phyloP scores from a whole-genome alignment of 1,140 invertebrate species.

The Platyura marginata region DNA sequence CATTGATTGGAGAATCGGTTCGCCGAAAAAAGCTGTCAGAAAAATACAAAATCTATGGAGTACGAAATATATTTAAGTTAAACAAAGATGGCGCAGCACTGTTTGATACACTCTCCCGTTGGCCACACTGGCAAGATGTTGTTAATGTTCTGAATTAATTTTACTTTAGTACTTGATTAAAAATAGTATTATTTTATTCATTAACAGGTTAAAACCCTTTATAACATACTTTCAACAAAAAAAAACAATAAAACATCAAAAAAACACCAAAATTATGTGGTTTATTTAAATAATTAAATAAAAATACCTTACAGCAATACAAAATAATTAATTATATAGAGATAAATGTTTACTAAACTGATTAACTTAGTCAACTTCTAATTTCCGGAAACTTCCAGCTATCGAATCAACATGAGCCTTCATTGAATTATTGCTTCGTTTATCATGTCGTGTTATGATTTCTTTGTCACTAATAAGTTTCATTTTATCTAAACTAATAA shows the following conservation, averaged over 20 bases:
- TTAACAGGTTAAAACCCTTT: too few species aligned
- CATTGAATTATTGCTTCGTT: conserved; percentile 16
- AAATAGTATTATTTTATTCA: neutral
- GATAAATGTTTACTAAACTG: neutral
- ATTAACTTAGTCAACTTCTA: conserved; percentile 52
- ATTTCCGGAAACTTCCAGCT: conserved; percentile 47
- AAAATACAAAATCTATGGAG: conserved; percentile 8
- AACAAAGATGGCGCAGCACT: conserved; percentile 6
- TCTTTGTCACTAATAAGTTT: conserved; percentile 32
- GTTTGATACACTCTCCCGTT: conserved; percentile 8
- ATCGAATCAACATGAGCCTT: conserved; percentile 26
- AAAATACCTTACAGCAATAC: too few species aligned
- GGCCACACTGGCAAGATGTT: conserved; percentile 7
- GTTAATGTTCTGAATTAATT: neutral
- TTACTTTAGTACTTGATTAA: neutral
- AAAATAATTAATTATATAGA: neutral
- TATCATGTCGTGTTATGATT: conserved; percentile 31
- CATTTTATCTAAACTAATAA: conserved; percentile 51
- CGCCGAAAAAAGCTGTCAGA: conserved; percentile 9
- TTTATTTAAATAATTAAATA: too few species aligned
- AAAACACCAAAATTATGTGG: too few species aligned
- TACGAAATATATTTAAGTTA: conserved; percentile 6
- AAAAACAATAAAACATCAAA: too few species aligned
- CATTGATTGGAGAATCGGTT: conserved; percentile 14
- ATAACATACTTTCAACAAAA: too few species aligned